Conservation (phyloP, 2,113 vertebrate species). For the Vimba vimba region DNA sequence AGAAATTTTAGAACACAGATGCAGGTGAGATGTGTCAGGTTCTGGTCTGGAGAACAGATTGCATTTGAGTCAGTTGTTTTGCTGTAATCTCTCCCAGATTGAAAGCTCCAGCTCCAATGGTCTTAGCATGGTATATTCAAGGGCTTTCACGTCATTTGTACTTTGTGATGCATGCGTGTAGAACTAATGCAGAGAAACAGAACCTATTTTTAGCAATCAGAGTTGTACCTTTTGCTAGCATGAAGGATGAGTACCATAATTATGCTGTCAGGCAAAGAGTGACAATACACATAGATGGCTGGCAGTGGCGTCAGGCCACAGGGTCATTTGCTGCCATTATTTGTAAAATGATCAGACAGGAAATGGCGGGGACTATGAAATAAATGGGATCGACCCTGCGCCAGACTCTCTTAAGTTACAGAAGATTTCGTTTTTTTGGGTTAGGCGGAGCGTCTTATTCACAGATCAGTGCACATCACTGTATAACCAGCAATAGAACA, state of each 20-base stretch:
- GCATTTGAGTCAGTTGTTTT: not conserved
- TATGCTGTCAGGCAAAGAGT: conserved; percentile 54
- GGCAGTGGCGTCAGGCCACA: conserved; percentile 50
- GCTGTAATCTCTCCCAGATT: not conserved
- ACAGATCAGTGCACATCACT: not conserved
- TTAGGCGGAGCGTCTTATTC: not conserved
- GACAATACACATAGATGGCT: conserved; percentile 58
- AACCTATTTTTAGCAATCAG: conserved; percentile 25
- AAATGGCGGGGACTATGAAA: conserved; percentile 52
- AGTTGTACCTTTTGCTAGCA: conserved; percentile 19
- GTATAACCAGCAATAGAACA: not conserved
- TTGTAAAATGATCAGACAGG: conserved; percentile 71
- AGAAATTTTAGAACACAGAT: not conserved
- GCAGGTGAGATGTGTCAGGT: not conserved
- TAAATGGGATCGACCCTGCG: conserved; percentile 48
- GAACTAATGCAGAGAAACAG: conserved; percentile 14
- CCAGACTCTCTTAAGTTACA: not conserved
- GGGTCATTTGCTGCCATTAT: conserved; percentile 62
- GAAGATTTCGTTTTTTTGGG: not conserved
- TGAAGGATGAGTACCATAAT: conserved; percentile 47
- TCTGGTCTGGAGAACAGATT: not conserved
- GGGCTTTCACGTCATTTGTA: not conserved
- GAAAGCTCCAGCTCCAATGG: not conserved
- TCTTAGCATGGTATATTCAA: not conserved
- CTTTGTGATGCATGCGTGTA: not conserved